Evolutionary conservation across 1,140 invertebrate genomes (phyloP).

Genomic region (Anoplolepis gracilipes): DNA sequence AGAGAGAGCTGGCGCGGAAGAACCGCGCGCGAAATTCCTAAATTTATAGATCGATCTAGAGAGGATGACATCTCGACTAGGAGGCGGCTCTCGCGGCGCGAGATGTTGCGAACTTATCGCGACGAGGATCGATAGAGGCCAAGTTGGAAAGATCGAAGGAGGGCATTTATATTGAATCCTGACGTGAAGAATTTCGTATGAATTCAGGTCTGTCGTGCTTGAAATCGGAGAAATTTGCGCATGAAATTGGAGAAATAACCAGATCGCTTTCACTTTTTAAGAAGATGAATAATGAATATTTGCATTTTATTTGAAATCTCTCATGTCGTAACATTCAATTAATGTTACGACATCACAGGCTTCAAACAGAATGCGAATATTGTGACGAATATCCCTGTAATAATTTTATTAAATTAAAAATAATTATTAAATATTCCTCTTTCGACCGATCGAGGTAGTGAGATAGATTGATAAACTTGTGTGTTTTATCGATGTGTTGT

Average conservation of each 20-base stretch:
- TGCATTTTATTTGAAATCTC: neutral
- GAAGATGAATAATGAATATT: slow-evolving; percentile 1
- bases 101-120: neutral
- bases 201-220: slow-evolving; percentile 4
- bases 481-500: no score
- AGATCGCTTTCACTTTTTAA: neutral
- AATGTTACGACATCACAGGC: no score
- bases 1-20: neutral
- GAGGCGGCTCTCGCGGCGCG: neutral
- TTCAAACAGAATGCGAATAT: no score
- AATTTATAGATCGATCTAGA: neutral
- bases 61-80: neutral
- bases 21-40: neutral
- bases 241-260: slow-evolving; percentile 28
- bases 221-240: slow-evolving; percentile 21
- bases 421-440: neutral
- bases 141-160: slow-evolving; percentile 1
- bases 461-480: neutral
- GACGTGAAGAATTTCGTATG: neutral
- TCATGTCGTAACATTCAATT: neutral
- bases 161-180: neutral
- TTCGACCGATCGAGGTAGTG: no score
- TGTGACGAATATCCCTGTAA: neutral
- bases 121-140: slow-evolving; percentile 24
- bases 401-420: neutral